A percentile compares a stretch with the other conserved stretches of the same genome.
Evolutionary conservation across 2,113 vertebrate species (phyloP).

Genomic region (Struthio camelus): DNA sequence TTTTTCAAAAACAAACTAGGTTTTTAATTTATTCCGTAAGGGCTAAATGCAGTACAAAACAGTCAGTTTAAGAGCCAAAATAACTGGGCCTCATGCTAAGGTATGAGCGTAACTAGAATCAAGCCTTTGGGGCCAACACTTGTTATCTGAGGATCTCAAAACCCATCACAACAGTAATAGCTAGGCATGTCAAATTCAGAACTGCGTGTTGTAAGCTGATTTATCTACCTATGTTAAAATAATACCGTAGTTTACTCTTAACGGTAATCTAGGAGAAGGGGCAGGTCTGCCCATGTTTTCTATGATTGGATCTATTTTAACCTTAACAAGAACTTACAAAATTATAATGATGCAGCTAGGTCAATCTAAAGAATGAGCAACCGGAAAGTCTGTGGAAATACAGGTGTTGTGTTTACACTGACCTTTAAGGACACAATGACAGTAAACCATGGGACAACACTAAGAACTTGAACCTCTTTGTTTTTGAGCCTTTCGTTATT

Average conservation of each 20-base stretch:
- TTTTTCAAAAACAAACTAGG: neutral
- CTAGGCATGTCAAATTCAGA: neutral
- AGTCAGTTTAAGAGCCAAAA: accelerated
- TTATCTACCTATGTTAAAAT: neutral
- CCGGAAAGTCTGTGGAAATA: neutral
- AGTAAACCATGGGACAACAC: constrained; percentile 9
- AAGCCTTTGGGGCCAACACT: neutral
- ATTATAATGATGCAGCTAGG: neutral
- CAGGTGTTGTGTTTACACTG: neutral
- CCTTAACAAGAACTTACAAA: neutral
- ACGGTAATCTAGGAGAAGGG: neutral
- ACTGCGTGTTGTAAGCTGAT: neutral
- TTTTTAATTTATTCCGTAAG: neutral
- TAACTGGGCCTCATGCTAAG: neutral
- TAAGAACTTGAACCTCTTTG: constrained; percentile 71
- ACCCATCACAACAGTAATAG: neutral
- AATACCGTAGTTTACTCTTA: neutral
- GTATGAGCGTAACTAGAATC: neutral
- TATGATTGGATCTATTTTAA: neutral
- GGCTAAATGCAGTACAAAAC: neutral
- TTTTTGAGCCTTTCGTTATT: constrained; percentile 71
- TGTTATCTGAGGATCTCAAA: neutral
- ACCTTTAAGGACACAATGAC: constrained; percentile 12
- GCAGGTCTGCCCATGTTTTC: neutral
- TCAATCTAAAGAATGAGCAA: neutral